Base-by-base conservation (phyloP, 2,888 invertebrate species). In the Ligdia adustata region DNA sequence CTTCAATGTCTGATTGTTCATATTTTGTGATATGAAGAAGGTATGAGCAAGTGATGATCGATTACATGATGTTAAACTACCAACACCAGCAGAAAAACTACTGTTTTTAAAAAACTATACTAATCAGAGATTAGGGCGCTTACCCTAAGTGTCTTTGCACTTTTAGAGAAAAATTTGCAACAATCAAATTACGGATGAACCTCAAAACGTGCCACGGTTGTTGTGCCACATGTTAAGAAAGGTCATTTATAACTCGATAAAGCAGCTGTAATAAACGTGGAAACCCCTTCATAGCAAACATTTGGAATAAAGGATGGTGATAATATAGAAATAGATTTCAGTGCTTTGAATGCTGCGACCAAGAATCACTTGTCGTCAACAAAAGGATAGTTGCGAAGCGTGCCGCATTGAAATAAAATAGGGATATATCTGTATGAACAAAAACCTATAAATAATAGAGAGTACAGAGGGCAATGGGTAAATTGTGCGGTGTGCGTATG, bases 381-480 rank as follows among this genome's bases (percentile, higher is more conserved):
- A 76, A 79, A 75, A 34, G 66, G 64, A 73, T 72, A 69, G 76
- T 66, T 67, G 47, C 53, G 61, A 63, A 72, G 69, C 74, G 73
- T 73, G 71, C 70, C 48, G 67, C 64, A 65, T 57, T 60, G 63
- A 73, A 75, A 79, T 75, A 74, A 64, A 61, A 64, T 65, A 63
- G 74, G 71, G 75, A 72, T 69, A 72, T 63, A 65, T 55, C 67
- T 69, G 57, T 75, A 73, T 72, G 73, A 77, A 73, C 73, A 77
- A 75, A 78, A 72, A 60, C 69, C 76, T 66, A 80, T 82, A 79
- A 82, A 82, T 82, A 84, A 85, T 81, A 79, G 68, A 74, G 70
- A 79, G 66, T 58, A 86, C 79, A 87, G 87, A 85, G 82, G 82
- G 81, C 81, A 81, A 76, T 83, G 82, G 79, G 79, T 80, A 77